Evolutionary conservation across 1,140 invertebrate genomes (phyloP), one percentile per base, ranked within the genome.

Genomic region (Nixonia krombeini): DNA sequence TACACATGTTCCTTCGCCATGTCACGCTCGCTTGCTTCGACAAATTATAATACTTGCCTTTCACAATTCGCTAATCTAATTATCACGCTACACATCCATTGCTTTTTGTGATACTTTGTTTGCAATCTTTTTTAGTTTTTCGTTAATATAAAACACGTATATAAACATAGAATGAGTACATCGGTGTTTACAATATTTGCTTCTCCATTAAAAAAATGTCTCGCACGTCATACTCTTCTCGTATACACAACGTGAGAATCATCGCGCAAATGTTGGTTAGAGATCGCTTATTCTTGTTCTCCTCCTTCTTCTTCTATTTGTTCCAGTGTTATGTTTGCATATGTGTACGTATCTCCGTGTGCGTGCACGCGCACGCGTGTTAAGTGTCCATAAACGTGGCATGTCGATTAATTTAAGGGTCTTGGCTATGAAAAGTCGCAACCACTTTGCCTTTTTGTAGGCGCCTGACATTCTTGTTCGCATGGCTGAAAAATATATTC

Each of bases 141-240:
- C 72, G 76, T 76, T 84, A 85, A 83, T 84, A 82, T 82, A 85
- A 85, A 85, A 81, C 83, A 84, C 79, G 82, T 83, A 85, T 84
- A 85, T 85, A 84, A 85, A 85, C 80, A 85, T 82, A 84, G 79
- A 83, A 72, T 82, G 79, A 85, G 75, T 82, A 83, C 78, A 81
- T 82, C 77, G 74, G 76, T 80, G 79, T 82, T 81, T 82, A 84
- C 76, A 84, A 76, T 81, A 77, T 79, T 79, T 74, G 76, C 63
- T 44, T 17, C 41, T 33, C 9, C 70, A 49, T 66, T 76, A 76
- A 74, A 80, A 79, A 81, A 80, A 76, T 72, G 41, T 74, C 56
- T 65, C 57, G 72, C 70, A 69, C 74, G 47, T 33, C 44, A 45
- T 61, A 72, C 69, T 49, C 31, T 31, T 12, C 26, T 63, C 58